A percentile compares a stretch with the other conserved stretches of the same genome.
These are phyloP conservation scores for Junonia oenone DNA, from an alignment of 2,888 invertebrate species.

Conservation along the genomic window DNA sequence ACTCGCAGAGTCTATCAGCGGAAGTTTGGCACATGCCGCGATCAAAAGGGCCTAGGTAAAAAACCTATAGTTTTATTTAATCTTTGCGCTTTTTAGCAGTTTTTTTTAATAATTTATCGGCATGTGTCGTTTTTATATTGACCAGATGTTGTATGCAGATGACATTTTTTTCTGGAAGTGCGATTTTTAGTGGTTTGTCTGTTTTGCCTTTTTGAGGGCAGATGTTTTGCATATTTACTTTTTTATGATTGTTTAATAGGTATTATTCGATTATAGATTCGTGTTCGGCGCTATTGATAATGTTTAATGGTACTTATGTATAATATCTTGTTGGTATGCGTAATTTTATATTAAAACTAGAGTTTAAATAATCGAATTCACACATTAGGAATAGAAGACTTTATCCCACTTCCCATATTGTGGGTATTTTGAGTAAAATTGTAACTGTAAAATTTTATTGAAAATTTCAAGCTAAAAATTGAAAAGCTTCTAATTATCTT, in stretches of 20 bases:
- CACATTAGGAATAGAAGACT: too few species aligned
- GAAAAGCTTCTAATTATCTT: too few species aligned
- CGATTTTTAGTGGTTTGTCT: constrained; percentile 72
- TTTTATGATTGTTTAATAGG: constrained; percentile 10
- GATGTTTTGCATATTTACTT: constrained; percentile 58
- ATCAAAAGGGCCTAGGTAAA: constrained; percentile 42
- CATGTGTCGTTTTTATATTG: constrained; percentile 54
- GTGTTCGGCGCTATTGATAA: background rate
- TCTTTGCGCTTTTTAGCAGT: constrained; percentile 61
- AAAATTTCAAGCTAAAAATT: too few species aligned
- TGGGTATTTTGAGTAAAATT: too few species aligned
- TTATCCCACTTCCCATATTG: too few species aligned
- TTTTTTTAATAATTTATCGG: constrained; percentile 49
- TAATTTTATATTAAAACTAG: too few species aligned
- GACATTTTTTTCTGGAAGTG: constrained; percentile 66
- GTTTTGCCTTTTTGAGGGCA: constrained; percentile 59
- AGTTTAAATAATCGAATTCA: too few species aligned
- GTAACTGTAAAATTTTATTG: too few species aligned
- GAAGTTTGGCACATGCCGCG: constrained; percentile 67
- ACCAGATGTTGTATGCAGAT: constrained; percentile 78
- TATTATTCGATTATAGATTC: constrained; percentile 12
- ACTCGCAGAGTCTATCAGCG: constrained; percentile 35
- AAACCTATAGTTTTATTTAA: constrained; percentile 46
- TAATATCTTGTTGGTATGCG: too few species aligned
- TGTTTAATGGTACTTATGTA: too few species aligned